Conservation (phyloP, 2,113 vertebrate species). For the Pangasianodon gigas region DNA sequence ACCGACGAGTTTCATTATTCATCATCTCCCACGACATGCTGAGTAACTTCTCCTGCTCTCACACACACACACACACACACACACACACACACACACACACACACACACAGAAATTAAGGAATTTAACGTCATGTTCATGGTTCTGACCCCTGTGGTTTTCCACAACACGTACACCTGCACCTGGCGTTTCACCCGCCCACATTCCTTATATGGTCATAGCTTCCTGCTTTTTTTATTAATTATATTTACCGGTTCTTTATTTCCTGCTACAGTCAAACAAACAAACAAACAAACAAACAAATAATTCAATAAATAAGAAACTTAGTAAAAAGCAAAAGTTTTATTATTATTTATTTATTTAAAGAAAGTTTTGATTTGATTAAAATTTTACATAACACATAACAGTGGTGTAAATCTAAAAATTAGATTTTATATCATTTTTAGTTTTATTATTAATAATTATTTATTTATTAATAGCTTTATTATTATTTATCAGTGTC, state of each 20-base stretch:
- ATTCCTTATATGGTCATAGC: not conserved
- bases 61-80: slow-evolving; percentile 25
- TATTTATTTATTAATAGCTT: not conserved
- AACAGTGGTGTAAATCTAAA: not conserved
- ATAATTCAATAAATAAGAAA: not conserved
- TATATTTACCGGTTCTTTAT: not conserved
- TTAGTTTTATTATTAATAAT: not conserved
- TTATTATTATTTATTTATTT: not conserved
- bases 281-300: not conserved
- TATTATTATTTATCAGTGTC: not conserved
- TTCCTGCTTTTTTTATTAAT: not conserved
- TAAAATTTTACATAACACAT: not conserved
- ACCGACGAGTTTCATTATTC: slow-evolving; percentile 70
- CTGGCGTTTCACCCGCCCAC: not conserved
- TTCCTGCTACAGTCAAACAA: not conserved
- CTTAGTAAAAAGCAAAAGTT: not conserved
- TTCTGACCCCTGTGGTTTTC: not conserved
- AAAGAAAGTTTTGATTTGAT: not conserved
- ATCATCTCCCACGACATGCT: slow-evolving; percentile 77
- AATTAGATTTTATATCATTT: not conserved
- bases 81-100: slow-evolving; percentile 1
- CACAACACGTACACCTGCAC: not conserved
- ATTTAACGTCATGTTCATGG: not conserved
- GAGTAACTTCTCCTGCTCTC: slow-evolving; percentile 76
- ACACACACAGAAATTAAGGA: slow-evolving; percentile 11